Evolutionary conservation across 2,797 vertebrate species (phyloP).

Genomic region (Sebastes paucispinis): DNA sequence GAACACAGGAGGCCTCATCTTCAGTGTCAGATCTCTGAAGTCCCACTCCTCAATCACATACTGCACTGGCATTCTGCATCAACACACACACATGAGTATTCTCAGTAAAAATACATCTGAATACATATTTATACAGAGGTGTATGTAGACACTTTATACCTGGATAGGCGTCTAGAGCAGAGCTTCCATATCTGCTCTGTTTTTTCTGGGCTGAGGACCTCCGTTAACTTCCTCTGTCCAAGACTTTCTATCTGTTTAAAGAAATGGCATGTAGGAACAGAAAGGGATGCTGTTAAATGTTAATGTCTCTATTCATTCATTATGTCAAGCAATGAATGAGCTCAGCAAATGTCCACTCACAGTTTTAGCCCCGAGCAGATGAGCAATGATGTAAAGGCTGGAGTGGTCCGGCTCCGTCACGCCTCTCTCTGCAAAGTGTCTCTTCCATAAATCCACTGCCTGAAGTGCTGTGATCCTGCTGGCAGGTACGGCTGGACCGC

Average conservation of each 20-base stretch:
- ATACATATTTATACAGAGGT: not conserved
- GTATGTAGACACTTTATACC: conserved; percentile 69
- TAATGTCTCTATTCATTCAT: not conserved
- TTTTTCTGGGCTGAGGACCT: conserved; percentile 77
- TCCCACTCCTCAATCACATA: conserved; percentile 98
- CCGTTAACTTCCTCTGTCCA: conserved; percentile 59
- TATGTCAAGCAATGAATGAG: not conserved
- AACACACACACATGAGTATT: conserved; percentile 1
- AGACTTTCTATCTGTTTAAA: conserved; percentile 86
- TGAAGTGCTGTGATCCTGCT: conserved; percentile 71
- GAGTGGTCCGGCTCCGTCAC: conserved; percentile 89
- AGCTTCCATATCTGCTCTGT: conserved; percentile 84
- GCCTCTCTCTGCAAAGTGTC: conserved; percentile 81
- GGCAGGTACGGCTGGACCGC: conserved; percentile 53
- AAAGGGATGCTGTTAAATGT: not conserved
- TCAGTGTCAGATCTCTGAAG: conserved; percentile 91
- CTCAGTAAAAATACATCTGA: not conserved
- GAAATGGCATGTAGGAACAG: not conserved
- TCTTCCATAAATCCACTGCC: conserved; percentile 81
- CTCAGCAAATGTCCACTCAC: conserved; percentile 73
- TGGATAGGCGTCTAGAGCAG: conserved; percentile 84
- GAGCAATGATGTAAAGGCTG: conserved; percentile 91
- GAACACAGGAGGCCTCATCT: conserved; percentile 94
- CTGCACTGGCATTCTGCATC: conserved; percentile 92
- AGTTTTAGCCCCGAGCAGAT: conserved; percentile 93